Conservation (phyloP, 2,113 vertebrate genomes). For the Anoplopoma fimbria region DNA sequence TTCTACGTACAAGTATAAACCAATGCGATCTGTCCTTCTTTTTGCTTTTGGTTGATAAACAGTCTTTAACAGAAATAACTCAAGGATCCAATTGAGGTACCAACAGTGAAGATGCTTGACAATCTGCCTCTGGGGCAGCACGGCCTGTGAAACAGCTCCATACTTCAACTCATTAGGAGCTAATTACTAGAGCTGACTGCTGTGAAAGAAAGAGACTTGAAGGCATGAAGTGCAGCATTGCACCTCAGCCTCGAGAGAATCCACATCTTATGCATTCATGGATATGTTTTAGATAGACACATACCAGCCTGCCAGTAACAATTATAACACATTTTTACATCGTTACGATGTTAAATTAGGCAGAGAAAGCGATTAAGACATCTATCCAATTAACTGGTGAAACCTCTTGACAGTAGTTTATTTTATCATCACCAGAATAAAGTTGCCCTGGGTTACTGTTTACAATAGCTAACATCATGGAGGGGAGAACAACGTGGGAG, state of each 20-base stretch:
- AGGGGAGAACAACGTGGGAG: neutral
- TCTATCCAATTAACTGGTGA: conserved; percentile 55
- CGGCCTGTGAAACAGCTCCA: conserved; percentile 43
- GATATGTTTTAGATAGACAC: conserved; percentile 46
- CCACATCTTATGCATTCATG: conserved; percentile 39
- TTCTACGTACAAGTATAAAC: neutral
- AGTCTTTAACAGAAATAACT: conserved; percentile 43
- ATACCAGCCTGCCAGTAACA: conserved; percentile 41
- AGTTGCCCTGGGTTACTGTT: conserved; percentile 28
- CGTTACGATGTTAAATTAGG: conserved; percentile 68
- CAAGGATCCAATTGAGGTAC: conserved; percentile 30
- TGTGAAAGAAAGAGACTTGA: conserved; percentile 54
- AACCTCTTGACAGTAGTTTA: conserved; percentile 55
- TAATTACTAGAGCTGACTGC: conserved; percentile 64
- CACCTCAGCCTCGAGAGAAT: conserved; percentile 51
- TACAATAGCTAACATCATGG: conserved; percentile 4
- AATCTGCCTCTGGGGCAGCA: conserved; percentile 32
- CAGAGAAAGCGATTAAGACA: conserved; percentile 55
- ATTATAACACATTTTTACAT: conserved; percentile 48
- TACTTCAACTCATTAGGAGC: conserved; percentile 60
- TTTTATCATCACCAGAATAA: conserved; percentile 37
- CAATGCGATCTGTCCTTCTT: conserved; percentile 18
- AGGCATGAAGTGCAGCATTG: conserved; percentile 64
- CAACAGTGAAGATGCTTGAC: conserved; percentile 33
- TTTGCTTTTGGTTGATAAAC: conserved; percentile 16